Evolutionary conservation across 2,888 invertebrate genomes (phyloP).

Genomic region (Tiliacea aurago): DNA sequence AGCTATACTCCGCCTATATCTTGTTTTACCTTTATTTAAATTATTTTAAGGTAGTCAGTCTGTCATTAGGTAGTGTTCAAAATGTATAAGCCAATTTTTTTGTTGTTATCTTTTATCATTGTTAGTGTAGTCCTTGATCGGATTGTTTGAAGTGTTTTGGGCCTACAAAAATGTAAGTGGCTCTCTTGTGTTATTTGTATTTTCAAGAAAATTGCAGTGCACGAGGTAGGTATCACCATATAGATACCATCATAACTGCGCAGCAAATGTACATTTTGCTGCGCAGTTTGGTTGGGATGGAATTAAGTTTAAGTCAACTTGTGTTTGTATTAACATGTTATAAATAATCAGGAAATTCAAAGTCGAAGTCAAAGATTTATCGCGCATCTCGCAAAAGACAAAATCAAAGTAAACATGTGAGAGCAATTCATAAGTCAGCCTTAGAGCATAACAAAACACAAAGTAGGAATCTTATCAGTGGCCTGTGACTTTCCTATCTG

Average conservation of each 20-base stretch:
- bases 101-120: neutral
- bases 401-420: no score
- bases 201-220: no score
- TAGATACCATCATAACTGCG: no score
- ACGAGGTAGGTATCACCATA: no score
- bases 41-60: neutral
- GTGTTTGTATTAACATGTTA: neutral
- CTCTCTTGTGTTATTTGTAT: neutral
- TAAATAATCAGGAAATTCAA: no score
- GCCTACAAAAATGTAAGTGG: neutral
- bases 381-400: no score
- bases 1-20: constrained; percentile 18
- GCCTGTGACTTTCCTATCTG: no score
- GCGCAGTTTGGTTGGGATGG: neutral
- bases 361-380: no score
- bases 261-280: neutral
- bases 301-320: neutral
- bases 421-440: no score
- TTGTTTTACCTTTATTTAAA: constrained; percentile 1
- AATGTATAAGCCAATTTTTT: constrained; percentile 4
- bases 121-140: neutral
- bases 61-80: neutral
- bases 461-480: no score
- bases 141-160: neutral
- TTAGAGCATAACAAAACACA: no score